These are phyloP conservation scores for Thaleichthys pacificus DNA, from an alignment of 2,797 vertebrate species.

Conservation along the genomic window DNA sequence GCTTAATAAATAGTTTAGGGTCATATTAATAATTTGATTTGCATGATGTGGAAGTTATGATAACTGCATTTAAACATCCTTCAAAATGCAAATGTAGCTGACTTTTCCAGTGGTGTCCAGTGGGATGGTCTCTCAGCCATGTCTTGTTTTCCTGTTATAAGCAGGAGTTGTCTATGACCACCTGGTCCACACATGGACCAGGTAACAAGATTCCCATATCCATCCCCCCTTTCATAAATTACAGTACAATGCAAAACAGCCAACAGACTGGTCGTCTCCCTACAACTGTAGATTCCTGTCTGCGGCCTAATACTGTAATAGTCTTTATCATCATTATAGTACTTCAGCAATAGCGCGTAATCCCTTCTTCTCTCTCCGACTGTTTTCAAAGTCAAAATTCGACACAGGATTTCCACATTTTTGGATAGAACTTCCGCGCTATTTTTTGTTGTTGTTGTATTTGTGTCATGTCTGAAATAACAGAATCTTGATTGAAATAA, in stretches of 20 bases:
- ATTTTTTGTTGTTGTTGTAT: constrained; percentile 24
- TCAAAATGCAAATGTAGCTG: too few species aligned
- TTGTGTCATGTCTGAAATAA: constrained; percentile 50
- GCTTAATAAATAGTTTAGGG: neutral
- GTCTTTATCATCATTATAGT: constrained; percentile 11
- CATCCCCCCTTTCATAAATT: neutral
- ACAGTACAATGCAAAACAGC: neutral
- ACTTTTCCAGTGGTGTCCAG: neutral
- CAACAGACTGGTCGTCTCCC: constrained; percentile 7
- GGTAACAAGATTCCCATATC: constrained; percentile 2
- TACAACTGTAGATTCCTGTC: neutral
- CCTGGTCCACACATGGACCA: constrained; percentile 12
- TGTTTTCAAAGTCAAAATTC: constrained; percentile 67
- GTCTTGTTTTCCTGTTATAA: neutral
- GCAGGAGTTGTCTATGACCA: neutral
- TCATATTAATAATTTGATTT: too few species aligned
- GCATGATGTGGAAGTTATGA: too few species aligned
- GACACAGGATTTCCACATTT: constrained; percentile 71
- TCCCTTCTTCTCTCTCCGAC: neutral
- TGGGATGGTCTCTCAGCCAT: neutral
- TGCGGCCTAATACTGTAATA: constrained; percentile 5
- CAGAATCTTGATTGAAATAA: constrained; percentile 66
- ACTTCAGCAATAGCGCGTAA: neutral
- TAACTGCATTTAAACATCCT: too few species aligned
- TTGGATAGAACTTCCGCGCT: constrained; percentile 60